A percentile compares a stretch with the other conserved stretches of the same genome.
Evolutionary conservation across 2,113 vertebrate genomes (phyloP).

Genomic region (Terrapene triunguis): DNA sequence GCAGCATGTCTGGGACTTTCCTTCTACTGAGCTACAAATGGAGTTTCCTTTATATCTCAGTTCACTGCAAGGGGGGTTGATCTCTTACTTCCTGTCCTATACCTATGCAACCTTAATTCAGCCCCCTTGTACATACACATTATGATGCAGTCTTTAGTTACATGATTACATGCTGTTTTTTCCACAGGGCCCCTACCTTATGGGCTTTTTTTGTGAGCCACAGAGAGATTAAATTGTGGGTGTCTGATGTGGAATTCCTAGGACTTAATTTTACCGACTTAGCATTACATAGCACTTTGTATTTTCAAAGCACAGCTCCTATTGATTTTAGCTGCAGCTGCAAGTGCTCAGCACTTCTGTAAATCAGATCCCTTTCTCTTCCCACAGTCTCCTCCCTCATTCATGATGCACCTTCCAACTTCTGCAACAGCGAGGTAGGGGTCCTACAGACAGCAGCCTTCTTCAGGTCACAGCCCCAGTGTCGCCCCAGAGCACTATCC

Average conservation of each 20-base stretch:
- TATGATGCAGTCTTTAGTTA: background rate
- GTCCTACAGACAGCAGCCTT: background rate
- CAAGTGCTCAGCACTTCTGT: background rate
- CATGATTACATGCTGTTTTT: background rate
- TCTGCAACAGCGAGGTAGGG: background rate
- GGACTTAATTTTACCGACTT: background rate
- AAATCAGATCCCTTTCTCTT: background rate
- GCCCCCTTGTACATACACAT: background rate
- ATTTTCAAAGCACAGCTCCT: background rate
- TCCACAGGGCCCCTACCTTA: background rate
- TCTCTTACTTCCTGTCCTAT: background rate
- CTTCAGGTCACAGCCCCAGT: accelerated
- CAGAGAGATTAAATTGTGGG: background rate
- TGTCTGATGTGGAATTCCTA: background rate
- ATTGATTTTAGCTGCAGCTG: background rate
- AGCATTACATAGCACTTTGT: background rate
- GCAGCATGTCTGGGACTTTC: background rate
- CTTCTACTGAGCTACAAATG: background rate
- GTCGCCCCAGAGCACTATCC: background rate
- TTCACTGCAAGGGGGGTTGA: background rate
- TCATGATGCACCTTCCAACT: background rate
- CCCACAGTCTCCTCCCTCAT: background rate
- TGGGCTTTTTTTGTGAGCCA: background rate
- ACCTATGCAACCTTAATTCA: background rate
- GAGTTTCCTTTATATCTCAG: background rate